Evolutionary conservation across 2,113 vertebrate genomes (phyloP), one percentile per base, ranked within the genome.

Genomic region (Nothoprocta pentlandii): DNA sequence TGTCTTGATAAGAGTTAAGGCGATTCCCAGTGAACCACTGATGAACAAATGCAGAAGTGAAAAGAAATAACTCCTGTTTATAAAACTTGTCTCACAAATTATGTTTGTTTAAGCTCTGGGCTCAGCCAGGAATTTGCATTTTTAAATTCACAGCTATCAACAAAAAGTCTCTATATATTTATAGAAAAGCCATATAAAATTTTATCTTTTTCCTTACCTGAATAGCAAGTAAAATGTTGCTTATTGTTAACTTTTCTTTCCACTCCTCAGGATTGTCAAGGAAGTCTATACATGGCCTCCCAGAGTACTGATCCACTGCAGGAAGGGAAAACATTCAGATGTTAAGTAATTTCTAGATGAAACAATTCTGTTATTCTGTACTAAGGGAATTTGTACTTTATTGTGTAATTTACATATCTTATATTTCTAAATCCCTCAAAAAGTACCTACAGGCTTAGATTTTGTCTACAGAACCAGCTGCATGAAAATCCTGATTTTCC

Each of bases 211-310:
- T 68, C 80, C 89, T 93, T 95, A 97, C 93, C 96, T 92, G 79
- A 30, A 90, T 12, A 34, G 54, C 51, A 32, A 96, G 84, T 16
- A 96, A 86, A 81, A 95, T 58, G 14, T 30, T 96, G 47, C 12
- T 93, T 69, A 97, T 22, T 2, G 95, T 93, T 36, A 94, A 96
- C 7, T 44, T 78, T 41, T 34, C 28, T 58, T 92, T 47, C 96
- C 95, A 88, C 11, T 83, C 46, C 12, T 14, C 12, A 20, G 69
- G 49, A 21, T 44, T 74, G 30, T 94, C 71, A 66, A 96, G 88
- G 92, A 96, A 93, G 30, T 67, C 91, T 61, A 76, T 47, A 44
- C 90, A 86, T 11, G 92, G 93, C 20, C 36, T 93, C 58, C 96
- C 96, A 44, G 96, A 77, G 17, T 12, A 3, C 6, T 7, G 42